A percentile compares a stretch with the other conserved stretches of the same genome.
These are phyloP conservation scores for Miichthys miiuy DNA, from an alignment of 2,797 vertebrate species.

Conservation along the genomic window DNA sequence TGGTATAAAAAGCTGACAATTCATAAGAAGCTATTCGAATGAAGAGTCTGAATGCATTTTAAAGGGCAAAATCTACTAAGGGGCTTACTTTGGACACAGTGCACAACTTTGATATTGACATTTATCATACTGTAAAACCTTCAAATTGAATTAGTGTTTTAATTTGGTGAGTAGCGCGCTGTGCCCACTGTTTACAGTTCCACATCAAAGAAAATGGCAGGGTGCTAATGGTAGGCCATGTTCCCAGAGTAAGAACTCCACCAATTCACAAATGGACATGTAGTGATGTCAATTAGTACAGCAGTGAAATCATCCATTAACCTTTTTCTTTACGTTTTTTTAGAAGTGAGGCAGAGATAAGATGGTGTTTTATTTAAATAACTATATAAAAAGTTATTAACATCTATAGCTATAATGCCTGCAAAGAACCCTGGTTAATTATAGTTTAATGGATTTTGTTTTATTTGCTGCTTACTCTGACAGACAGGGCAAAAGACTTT, in stretches of 20 bases:
- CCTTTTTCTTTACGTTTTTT: slow-evolving; percentile 41
- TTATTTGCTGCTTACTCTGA: not conserved
- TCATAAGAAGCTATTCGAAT: slow-evolving; percentile 8
- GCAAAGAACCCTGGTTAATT: not conserved
- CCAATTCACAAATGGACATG: slow-evolving; percentile 67
- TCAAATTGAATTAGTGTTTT: slow-evolving; percentile 84
- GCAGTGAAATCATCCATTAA: slow-evolving; percentile 75
- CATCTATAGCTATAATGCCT: not conserved
- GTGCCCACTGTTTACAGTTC: slow-evolving; percentile 73
- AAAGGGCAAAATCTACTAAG: slow-evolving; percentile 45
- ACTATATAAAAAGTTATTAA: not conserved
- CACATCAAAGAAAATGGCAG: slow-evolving; percentile 66
- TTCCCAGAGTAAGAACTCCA: slow-evolving; percentile 62
- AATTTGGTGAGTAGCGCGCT: slow-evolving; percentile 83
- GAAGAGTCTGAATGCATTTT: slow-evolving; percentile 36
- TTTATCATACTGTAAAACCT: slow-evolving; percentile 82
- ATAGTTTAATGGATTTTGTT: not conserved
- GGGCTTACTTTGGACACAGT: slow-evolving; percentile 47
- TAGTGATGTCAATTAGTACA: slow-evolving; percentile 81
- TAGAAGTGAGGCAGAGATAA: slow-evolving; percentile 21
- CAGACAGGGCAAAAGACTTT: not conserved
- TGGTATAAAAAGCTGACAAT: slow-evolving; percentile 13
- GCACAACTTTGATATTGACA: slow-evolving; percentile 62
- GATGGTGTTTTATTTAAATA: not conserved
- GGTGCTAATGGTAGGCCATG: slow-evolving; percentile 75